A percentile compares a stretch with the other conserved stretches of the same genome.
Evolutionary conservation across 2,888 invertebrate species (phyloP).

Genomic region (Luperina nickerlii): DNA sequence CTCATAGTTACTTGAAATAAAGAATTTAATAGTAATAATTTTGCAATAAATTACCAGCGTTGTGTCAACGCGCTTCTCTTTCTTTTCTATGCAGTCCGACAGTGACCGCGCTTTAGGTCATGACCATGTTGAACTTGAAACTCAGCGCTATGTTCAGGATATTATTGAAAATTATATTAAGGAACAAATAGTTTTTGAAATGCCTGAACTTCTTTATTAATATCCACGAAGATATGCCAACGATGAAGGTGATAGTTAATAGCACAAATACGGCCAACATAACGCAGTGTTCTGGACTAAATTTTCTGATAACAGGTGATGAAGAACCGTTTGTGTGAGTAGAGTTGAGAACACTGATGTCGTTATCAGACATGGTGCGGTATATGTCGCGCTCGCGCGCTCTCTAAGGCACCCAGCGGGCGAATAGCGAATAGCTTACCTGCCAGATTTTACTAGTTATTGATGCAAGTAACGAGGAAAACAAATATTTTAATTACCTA

Average conservation of each 20-base stretch:
- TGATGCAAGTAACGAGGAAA: not conserved
- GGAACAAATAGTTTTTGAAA: conserved; percentile 53
- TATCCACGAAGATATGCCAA: conserved; percentile 49
- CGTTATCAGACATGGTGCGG: conserved; percentile 30
- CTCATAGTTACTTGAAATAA: too few species aligned
- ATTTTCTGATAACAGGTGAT: not conserved
- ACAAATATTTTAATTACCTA: not conserved
- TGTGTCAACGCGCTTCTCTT: too few species aligned
- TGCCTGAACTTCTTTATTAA: conserved; percentile 47
- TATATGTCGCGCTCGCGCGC: not conserved
- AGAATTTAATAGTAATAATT: too few species aligned
- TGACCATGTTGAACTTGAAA: not conserved
- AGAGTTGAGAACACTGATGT: conserved; percentile 12
- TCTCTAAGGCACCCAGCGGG: not conserved
- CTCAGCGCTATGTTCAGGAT: conserved; percentile 13
- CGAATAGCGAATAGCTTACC: not conserved
- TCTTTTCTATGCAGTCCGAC: too few species aligned
- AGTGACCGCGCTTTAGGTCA: too few species aligned
- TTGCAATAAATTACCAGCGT: too few species aligned
- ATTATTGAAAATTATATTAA: conserved; percentile 43
- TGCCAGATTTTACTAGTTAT: not conserved
- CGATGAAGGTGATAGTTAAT: conserved; percentile 15
- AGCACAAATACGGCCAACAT: conserved; percentile 7
- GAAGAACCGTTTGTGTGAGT: not conserved
- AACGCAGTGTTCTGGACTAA: not conserved